Conservation (phyloP, 2,113 vertebrate genomes). For the Girardinichthys multiradiatus region DNA sequence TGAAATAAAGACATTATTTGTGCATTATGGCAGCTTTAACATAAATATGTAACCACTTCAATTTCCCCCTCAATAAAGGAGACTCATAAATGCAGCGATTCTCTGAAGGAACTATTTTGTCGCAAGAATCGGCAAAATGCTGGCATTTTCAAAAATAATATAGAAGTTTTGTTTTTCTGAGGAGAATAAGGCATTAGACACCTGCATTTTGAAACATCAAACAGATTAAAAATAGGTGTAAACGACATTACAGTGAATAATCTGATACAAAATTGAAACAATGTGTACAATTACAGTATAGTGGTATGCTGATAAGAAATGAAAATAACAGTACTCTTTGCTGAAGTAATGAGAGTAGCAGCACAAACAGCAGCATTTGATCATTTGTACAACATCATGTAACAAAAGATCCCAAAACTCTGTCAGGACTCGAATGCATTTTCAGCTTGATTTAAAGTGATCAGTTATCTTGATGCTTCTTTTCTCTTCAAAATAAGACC, state of each 20-base stretch:
- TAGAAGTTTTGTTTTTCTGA: neutral
- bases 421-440: neutral
- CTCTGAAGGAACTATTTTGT: slow-evolving; percentile 2
- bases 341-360: slow-evolving; percentile 9
- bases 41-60: slow-evolving; percentile 24
- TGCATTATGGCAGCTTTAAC: slow-evolving; percentile 32
- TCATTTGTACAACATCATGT: neutral
- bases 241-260: neutral
- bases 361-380: slow-evolving; percentile 58
- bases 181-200: slow-evolving; percentile 54
- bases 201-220: slow-evolving; percentile 4
- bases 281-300: slow-evolving; percentile 17
- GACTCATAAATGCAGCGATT: neutral
- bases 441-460: neutral
- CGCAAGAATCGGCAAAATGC: neutral
- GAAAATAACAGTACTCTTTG: slow-evolving; percentile 25
- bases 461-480: neutral
- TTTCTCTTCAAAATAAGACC: neutral
- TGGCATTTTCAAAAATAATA: neutral
- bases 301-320: neutral
- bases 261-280: slow-evolving; percentile 1
- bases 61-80: slow-evolving; percentile 14
- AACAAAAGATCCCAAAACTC: neutral
- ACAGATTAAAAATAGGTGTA: no score
- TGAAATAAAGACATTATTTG: slow-evolving; percentile 23